A percentile compares a stretch with the other conserved stretches of the same genome.
phyloP scores from a whole-genome alignment of 2,888 invertebrate genomes.

The Metellina segmentata region DNA sequence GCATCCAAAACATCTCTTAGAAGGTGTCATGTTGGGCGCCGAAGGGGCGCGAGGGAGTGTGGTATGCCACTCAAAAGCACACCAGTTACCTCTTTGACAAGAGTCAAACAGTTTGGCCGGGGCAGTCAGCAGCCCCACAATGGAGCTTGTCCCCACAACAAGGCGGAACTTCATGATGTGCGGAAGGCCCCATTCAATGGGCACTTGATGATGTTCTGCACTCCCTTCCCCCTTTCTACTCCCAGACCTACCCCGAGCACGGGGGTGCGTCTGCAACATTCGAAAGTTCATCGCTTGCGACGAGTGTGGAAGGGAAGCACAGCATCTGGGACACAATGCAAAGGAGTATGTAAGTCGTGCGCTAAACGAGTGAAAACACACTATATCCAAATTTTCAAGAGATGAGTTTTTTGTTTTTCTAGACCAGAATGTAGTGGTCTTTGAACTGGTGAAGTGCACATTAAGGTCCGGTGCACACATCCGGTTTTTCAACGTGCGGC shows the following conservation, averaged over 20 bases:
- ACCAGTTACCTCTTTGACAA: constrained; percentile 22
- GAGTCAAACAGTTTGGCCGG: constrained; percentile 43
- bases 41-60: neutral
- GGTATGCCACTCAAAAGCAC: constrained; percentile 24
- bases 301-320: neutral
- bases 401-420: no score
- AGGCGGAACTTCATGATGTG: constrained; percentile 28
- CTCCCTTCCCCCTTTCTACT: constrained; percentile 2
- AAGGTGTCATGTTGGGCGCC: no score
- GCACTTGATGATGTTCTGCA: constrained; percentile 57
- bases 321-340: no score
- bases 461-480: no score
- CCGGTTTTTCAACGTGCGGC: no score
- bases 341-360: no score
- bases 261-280: constrained; percentile 6
- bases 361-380: no score
- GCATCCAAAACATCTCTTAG: no score
- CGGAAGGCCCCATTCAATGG: constrained; percentile 47
- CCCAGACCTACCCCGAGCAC: neutral
- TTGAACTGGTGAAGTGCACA: no score
- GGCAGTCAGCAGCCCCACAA: constrained; percentile 36
- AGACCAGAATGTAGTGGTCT: no score
- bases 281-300: neutral
- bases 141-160: constrained; percentile 51
- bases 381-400: no score